Conservation (phyloP, 2,113 vertebrate genomes). For the Gambusia affinis region DNA sequence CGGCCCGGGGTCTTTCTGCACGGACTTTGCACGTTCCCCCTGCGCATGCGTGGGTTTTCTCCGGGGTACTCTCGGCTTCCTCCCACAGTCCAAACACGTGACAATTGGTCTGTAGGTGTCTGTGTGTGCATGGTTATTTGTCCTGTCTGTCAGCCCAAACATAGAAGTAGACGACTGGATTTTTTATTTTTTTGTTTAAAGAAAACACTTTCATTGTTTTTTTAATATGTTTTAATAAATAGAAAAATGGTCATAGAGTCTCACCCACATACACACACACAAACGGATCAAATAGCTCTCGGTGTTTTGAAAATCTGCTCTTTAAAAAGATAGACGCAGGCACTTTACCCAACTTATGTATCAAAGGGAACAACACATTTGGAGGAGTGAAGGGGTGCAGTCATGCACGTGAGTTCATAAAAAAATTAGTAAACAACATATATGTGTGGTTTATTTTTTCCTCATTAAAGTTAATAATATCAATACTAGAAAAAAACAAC, state of each 20-base stretch:
- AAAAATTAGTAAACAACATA: slow-evolving; percentile 49
- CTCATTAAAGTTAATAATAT: slow-evolving; percentile 19
- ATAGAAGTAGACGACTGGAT: too few relatives aligned
- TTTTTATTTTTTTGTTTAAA: too few relatives aligned
- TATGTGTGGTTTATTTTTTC: neutral
- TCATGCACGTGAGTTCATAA: slow-evolving; percentile 38
- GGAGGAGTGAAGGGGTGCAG: neutral
- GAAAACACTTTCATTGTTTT: slow-evolving; percentile 1
- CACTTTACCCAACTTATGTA: slow-evolving; percentile 64
- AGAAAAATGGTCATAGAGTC: slow-evolving; percentile 53
- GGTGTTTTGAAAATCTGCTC: slow-evolving; percentile 1
- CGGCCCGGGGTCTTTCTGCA: too few relatives aligned
- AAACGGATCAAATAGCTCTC: slow-evolving; percentile 51
- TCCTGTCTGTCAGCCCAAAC: too few relatives aligned
- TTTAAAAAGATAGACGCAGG: slow-evolving; percentile 62
- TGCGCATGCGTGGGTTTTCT: too few relatives aligned
- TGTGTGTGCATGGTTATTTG: too few relatives aligned
- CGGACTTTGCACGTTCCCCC: too few relatives aligned
- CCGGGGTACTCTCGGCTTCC: too few relatives aligned
- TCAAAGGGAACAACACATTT: slow-evolving; percentile 13
- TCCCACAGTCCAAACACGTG: too few relatives aligned
- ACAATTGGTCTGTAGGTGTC: too few relatives aligned
- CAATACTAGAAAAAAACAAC: slow-evolving; percentile 10
- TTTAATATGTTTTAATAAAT: slow-evolving; percentile 72
- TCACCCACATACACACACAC: slow-evolving; percentile 10